Conservation (phyloP, 2,888 invertebrate species). For the Drosophila paranaensis region DNA sequence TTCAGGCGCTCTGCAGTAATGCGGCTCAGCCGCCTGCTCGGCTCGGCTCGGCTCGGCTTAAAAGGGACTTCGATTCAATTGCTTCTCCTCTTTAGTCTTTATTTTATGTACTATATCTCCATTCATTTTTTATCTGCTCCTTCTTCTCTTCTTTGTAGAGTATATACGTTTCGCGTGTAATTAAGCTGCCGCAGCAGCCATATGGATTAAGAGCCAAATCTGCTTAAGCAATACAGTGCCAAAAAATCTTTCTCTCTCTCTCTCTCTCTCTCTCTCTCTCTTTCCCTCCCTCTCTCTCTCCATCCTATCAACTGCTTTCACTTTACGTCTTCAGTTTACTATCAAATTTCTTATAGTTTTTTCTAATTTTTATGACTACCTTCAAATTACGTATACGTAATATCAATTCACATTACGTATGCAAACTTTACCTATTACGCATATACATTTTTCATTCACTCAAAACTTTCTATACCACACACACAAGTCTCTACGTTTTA, state of each 20-base stretch:
- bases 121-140: not conserved
- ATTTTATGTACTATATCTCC: not conserved
- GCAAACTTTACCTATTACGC: not conserved
- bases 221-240: constrained; percentile 1
- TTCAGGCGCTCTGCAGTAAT: constrained; percentile 18
- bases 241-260: not conserved
- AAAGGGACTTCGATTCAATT: constrained; percentile 16
- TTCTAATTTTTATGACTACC: too few relatives aligned
- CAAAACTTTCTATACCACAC: not conserved
- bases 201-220: constrained; percentile 6
- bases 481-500: not conserved
- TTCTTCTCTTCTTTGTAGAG: not conserved
- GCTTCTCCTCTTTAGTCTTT: not conserved
- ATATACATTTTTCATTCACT: not conserved
- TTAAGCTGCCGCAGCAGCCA: constrained; percentile 4
- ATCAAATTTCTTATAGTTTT: not conserved
- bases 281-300: not conserved
- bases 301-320: not conserved
- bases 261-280: not conserved
- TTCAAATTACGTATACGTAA: not conserved
- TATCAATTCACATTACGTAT: not conserved
- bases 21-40: constrained; percentile 8
- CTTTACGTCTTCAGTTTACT: not conserved
- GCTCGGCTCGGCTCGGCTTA: constrained; percentile 2
- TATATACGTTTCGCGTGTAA: constrained; percentile 1